These are phyloP conservation scores for Hydra vulgaris DNA, from an alignment of 30 jellyfish, hydroid and myxozoan species.

Conservation along the genomic window DNA sequence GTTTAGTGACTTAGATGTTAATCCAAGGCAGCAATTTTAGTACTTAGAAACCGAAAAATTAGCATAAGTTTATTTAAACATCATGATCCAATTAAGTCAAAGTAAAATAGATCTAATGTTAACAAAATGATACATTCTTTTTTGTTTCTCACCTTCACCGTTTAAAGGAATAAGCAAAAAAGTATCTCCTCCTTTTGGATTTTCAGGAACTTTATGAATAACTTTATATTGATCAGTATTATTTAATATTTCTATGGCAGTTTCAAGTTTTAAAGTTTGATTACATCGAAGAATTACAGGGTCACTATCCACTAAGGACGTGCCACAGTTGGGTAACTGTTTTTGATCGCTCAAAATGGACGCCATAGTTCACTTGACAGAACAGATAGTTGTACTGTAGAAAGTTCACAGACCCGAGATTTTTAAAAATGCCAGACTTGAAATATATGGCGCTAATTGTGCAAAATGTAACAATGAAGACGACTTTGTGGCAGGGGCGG, in stretches of 20 bases:
- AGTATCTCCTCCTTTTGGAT: slow-evolving; percentile 88
- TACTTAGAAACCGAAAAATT: too few species aligned
- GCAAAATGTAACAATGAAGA: too few species aligned
- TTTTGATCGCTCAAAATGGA: background rate
- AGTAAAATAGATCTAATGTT: too few species aligned
- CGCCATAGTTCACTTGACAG: slow-evolving; percentile 13
- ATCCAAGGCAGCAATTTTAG: too few species aligned
- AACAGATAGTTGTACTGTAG: slow-evolving; percentile 10
- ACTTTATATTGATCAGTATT: slow-evolving; percentile 58
- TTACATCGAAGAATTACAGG: slow-evolving; percentile 28
- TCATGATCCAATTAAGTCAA: too few species aligned
- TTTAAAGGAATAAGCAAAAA: slow-evolving; percentile 44
- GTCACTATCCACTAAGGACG: slow-evolving; percentile 9
- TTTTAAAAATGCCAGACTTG: too few species aligned
- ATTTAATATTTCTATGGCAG: slow-evolving; percentile 65
- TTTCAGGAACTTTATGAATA: slow-evolving; percentile 59
- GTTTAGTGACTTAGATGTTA: too few species aligned
- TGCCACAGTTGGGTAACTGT: background rate
- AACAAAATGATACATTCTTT: too few species aligned
- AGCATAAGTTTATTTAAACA: too few species aligned
- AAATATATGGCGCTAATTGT: too few species aligned
- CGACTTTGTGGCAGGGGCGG: too few species aligned
- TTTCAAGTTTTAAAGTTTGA: slow-evolving; percentile 51
- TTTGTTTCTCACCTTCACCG: background rate
- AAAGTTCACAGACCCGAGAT: background rate